Conservation (phyloP, 2,113 vertebrate species). For the Eclectus roratus region DNA sequence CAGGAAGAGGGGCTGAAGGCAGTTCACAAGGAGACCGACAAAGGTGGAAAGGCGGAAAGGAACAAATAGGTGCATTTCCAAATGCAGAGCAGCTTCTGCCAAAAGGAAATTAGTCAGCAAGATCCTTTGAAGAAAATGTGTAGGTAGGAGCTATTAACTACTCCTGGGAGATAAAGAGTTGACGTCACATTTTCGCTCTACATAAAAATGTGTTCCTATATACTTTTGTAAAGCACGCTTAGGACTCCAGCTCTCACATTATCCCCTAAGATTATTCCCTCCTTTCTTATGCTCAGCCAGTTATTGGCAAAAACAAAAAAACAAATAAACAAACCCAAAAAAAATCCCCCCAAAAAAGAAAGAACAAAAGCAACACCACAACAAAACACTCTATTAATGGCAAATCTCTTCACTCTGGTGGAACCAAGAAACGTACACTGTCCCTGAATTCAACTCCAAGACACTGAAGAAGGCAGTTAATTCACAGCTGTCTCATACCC, state of each 20-base stretch:
- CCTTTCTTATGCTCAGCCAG: not conserved
- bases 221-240: not conserved
- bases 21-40: not conserved
- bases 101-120: not conserved
- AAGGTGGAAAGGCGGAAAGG: not conserved
- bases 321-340: not conserved
- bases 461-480: not conserved
- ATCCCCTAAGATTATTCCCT: not conserved
- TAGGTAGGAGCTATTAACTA: slow-evolving; percentile 1
- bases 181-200: not conserved
- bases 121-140: slow-evolving; percentile 5
- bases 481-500: not conserved
- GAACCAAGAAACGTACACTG: not conserved
- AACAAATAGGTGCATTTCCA: not conserved
- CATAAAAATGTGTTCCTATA: not conserved
- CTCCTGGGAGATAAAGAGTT: not conserved
- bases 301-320: not conserved
- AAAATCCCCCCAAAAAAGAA: not conserved
- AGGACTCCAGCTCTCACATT: not conserved
- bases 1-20: not conserved
- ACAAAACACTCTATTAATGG: not conserved
- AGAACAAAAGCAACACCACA: not conserved
- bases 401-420: not conserved
- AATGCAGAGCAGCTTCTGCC: not conserved
- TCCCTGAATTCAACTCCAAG: not conserved